Percentiles rank a stretch among this genome's conserved stretches.
phyloP scores from a whole-genome alignment of 1,140 invertebrate species.

The Drosophila saltans region DNA sequence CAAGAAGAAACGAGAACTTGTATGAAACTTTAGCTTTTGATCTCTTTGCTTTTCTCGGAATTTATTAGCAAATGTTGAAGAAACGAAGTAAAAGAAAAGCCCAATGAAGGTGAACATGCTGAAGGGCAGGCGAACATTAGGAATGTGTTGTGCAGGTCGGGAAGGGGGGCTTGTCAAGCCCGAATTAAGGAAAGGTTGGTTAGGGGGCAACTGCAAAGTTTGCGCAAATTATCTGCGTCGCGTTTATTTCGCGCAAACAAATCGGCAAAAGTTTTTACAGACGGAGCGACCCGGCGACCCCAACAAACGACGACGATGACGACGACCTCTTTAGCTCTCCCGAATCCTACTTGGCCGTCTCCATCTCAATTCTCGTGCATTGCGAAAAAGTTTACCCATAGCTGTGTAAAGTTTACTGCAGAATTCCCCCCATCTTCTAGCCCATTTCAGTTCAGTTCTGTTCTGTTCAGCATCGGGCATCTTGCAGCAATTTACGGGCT shows the following conservation, averaged over 20 bases:
- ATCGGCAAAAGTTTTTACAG: constrained; percentile 72
- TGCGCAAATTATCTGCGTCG: constrained; percentile 80
- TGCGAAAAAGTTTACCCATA: constrained; percentile 63
- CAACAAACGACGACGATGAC: constrained; percentile 21
- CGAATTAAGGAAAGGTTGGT: constrained; percentile 20
- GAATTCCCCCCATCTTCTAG: constrained; percentile 23
- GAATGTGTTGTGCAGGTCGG: background rate
- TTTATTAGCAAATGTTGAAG: constrained; percentile 7
- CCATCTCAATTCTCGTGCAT: constrained; percentile 31
- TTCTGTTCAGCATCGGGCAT: constrained; percentile 52
- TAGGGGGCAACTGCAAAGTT: constrained; percentile 23
- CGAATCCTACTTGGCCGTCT: background rate
- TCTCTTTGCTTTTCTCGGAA: background rate
- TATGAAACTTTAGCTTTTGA: background rate
- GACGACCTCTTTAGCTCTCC: constrained; percentile 15
- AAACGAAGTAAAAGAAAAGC: background rate
- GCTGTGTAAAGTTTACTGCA: constrained; percentile 47
- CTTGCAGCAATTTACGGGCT: constrained; percentile 78
- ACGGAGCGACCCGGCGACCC: constrained; percentile 52
- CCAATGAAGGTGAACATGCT: background rate
- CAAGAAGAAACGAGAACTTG: background rate
- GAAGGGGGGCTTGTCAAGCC: constrained; percentile 9
- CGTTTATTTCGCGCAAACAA: constrained; percentile 81
- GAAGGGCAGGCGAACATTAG: background rate
- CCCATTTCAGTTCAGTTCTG: background rate